Evolutionary conservation across 2,113 vertebrate species (phyloP), one percentile per base, ranked within the genome.

Genomic region (Polypterus bichir): DNA sequence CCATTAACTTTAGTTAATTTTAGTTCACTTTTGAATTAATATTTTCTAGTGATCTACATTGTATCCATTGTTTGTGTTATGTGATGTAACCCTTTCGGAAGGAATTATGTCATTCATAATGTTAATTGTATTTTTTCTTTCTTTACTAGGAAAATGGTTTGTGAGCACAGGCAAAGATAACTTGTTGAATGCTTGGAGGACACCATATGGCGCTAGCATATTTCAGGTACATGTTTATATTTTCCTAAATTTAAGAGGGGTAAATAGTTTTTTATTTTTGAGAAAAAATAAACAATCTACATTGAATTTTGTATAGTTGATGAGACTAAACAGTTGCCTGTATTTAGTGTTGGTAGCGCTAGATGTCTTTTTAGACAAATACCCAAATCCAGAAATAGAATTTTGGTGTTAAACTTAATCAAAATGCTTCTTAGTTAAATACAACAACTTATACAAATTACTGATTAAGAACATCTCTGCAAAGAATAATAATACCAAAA

Each of bases 141-240:
- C 56, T 46, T 55, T 49, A 54, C 47, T 77, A 88, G 86, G 87
- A 69, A 89, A 89, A 73, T 89, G 87, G 87, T 89, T 89, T 81
- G 87, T 89, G 67, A 89, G 87, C 81, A 89, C 87, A 77, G 87
- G 87, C 64, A 98, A 98, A 86, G 95, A 98, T 77, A 98, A 98
- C 77, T 91, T 98, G 74, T 90, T 98, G 72, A 98, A 98, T 71
- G 94, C 94, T 6, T 98, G 96, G 96, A 89, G 96, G 81, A 98
- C 95, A 75, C 95, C 95, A 46, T 98, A 98, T 1, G 95, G 95
- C 84, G 94, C 94, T 79, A 98, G 96, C 80, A 97, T 97, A 83
- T 97, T 97, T 88, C 96, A 97, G 93, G 96, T 98, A 80, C 64
- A 73, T 11, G 55, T 58, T n/a, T 46, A 46, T 48, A 46, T 48